Evolutionary conservation across 2,113 vertebrate species (phyloP), one percentile per base, ranked within the genome.

Genomic region (Atherinomorus stipes): DNA sequence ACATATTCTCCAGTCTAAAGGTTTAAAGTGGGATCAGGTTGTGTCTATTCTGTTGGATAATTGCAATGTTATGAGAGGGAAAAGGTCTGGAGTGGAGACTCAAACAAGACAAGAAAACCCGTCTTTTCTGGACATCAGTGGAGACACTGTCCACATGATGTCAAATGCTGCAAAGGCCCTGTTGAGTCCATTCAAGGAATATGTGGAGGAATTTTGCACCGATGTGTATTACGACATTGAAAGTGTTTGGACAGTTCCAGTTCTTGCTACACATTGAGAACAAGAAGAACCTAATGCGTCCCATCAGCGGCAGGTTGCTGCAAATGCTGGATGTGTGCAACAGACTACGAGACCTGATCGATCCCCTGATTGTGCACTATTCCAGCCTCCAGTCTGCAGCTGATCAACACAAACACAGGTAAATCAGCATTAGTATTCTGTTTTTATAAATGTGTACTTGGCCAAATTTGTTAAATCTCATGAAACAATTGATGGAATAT

Each of bases 271-370:
- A 52, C 16, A 3, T 52, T n/a, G n/a, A n/a, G 51, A 11, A 22
- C 2, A 22, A 25, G 22, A 52, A 52, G 51, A 52, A 22, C 51
- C 51, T 52, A 13, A 2, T 52, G 9, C 22, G 51, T 11, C 51
- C 51, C 22, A 52, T 25, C 22, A 52, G 51, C 51, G 25, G 23
- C 51, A 52, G 51, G 21, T 52, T 52, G 22, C 22, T 52, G 21
- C 51, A 52, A 13, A 52, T 52, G 51, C 51, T 52, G 51, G 49
- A 50, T 7, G 49, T 50, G 49, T 50, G 49, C 18, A 50, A 16
- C 18, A 50, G 49, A 22, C 8, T 52, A 15, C 5, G 21, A 11
- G 51, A 52, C 2, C 21, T 52, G 11, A 2, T 52, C 2, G 51
- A 52, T 52, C 21, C 21, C 1, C 19, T 51, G 49, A 11, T 52